Conservation (phyloP, 2,888 invertebrate genomes). For the Nomada ruficornis region DNA sequence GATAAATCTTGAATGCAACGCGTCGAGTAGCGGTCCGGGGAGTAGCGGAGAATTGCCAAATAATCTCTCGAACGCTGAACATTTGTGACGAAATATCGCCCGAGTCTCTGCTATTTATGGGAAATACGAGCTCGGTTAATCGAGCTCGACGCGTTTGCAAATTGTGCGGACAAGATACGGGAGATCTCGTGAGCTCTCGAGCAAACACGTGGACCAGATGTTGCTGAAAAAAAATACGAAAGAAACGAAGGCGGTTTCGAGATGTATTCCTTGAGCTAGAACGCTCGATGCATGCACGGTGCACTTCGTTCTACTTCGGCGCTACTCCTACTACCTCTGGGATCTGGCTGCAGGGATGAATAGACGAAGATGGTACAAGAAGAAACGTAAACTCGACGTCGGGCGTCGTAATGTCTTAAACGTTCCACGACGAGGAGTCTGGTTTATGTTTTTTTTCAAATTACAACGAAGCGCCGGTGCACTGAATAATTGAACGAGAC, state of each 20-base stretch:
- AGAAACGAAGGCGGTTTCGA: neutral
- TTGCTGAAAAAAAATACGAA: neutral
- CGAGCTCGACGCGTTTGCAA: neutral
- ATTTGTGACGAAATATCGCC: neutral
- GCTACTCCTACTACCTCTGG: conserved; percentile 14
- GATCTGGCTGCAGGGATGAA: conserved; percentile 5
- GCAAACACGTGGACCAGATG: neutral
- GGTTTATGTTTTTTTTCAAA: neutral
- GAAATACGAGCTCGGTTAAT: neutral
- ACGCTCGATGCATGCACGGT: too few relatives aligned
- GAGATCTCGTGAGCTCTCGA: neutral
- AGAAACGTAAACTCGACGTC: neutral
- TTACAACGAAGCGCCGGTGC: neutral
- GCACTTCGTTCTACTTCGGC: too few relatives aligned
- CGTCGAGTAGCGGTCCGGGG: neutral
- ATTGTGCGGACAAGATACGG: neutral
- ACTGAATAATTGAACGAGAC: neutral
- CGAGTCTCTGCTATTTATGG: too few relatives aligned
- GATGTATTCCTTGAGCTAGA: neutral
- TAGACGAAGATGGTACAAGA: neutral
- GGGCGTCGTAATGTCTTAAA: conserved; percentile 21
- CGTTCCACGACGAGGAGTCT: conserved; percentile 20
- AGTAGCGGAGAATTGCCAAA: neutral
- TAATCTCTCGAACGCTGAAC: neutral
- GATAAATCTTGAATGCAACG: neutral